phyloP scores from a whole-genome alignment of 2,113 vertebrate species.

The Phyllopteryx taeniolatus region DNA sequence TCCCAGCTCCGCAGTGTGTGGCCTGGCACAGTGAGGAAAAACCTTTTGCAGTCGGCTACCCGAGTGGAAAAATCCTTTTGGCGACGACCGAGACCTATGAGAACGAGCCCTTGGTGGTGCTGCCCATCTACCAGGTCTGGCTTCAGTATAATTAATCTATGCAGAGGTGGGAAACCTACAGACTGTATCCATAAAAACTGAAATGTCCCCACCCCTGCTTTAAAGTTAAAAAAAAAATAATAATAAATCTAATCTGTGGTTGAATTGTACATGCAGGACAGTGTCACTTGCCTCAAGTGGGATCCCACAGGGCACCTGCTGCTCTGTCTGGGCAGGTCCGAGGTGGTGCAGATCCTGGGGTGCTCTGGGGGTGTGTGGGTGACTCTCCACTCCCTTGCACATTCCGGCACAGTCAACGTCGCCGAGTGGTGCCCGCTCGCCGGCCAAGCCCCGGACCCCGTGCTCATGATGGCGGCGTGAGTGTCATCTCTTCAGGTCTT shows the following conservation, averaged over 20 bases:
- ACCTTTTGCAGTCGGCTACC: slow-evolving; percentile 76
- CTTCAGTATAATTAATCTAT: not conserved
- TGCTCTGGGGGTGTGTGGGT: slow-evolving; percentile 63
- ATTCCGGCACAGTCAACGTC: slow-evolving; percentile 64
- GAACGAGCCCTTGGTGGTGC: slow-evolving; percentile 62
- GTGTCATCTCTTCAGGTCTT: slow-evolving; percentile 32
- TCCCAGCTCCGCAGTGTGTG: slow-evolving; percentile 72
- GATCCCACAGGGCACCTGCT: slow-evolving; percentile 79
- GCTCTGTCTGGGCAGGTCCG: slow-evolving; percentile 71
- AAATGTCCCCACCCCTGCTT: not conserved
- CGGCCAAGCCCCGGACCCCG: slow-evolving; percentile 67
- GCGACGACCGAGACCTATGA: slow-evolving; percentile 59
- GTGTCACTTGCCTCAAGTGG: slow-evolving; percentile 70
- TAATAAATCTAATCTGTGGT: not conserved
- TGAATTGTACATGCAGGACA: slow-evolving; percentile 59
- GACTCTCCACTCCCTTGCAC: slow-evolving; percentile 71
- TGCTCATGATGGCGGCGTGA: slow-evolving; percentile 77
- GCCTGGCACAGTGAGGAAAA: slow-evolving; percentile 76
- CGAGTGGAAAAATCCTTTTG: slow-evolving; percentile 75
- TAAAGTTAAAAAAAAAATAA: not conserved
- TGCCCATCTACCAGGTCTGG: slow-evolving; percentile 75
- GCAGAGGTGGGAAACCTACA: not conserved
- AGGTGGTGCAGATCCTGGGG: slow-evolving; percentile 74
- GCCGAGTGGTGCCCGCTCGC: slow-evolving; percentile 75
- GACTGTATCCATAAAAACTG: not conserved